Evolutionary conservation across 2,113 vertebrate genomes (phyloP).

Genomic region (human): GRCh38 chr21:22387001-22387500

Average conservation of each 20-base stretch:
- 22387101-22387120: not conserved
- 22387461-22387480: conserved; percentile 69
- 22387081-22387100: not conserved
- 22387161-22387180: not conserved
- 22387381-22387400: conserved; percentile 27
- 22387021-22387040: not conserved
- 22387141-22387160: conserved; percentile 28
- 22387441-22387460: conserved; percentile 53
- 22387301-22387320: conserved; percentile 62
- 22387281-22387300: conserved; percentile 7
- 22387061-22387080: not conserved
- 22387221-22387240: conserved; percentile 9
- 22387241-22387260: conserved; percentile 16
- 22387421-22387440: conserved; percentile 55
- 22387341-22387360: conserved; percentile 67
- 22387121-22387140: not conserved
- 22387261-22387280: conserved; percentile 24
- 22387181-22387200: conserved; percentile 22
- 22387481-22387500: conserved; percentile 44
- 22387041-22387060: not conserved
- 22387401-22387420: conserved; percentile 34
- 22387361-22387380: conserved; percentile 70
- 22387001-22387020: not conserved
- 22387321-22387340: conserved; percentile 69
- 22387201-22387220: not conserved